Base-by-base conservation (phyloP, 2,888 invertebrate species). In the Melipona bicolor region DNA sequence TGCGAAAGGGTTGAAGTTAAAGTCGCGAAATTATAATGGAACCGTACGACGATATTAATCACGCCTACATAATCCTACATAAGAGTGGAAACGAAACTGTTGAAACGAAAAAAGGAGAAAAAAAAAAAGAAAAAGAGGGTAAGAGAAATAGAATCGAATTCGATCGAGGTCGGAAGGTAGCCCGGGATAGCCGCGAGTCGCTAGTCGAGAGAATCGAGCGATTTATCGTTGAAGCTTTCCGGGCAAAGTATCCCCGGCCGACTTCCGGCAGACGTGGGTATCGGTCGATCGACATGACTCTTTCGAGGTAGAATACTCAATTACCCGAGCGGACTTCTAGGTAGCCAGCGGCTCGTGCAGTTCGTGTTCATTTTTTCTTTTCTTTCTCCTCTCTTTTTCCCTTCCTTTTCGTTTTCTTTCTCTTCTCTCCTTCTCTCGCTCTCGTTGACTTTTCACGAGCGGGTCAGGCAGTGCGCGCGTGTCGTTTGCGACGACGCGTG, bases 231-330 rank as follows among this genome's bases (percentile, higher is more conserved):
- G 79, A 84, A 84, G 90, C 88, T 91, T 93, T 92, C 91, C 92
- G 91, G 82, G 92, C 92, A 91, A 89, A 92, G 91, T 92, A 93
- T 92, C 92, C 56, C 91, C 43, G 84, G 89, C 89, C 90, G 92
- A 93, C 93, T 93, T 93, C 93, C 93, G 93, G 93, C 91, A 91
- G 91, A 90, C 88, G 85, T 85, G 76, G 87, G 89, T 93, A 93
- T 93, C 93, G 91, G 89, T 88, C 91, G 92, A 93, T 93, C 93
- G 93, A 93, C 93, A 92, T 92, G 92, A 89, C 92, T 92, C 90
- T 91, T 90, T 90, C 92, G 90, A 90, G 89, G 87, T 88, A 89
- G 92, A 93, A 93, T 93, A 93, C 93, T 93, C 93, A 93, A 93
- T 93, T 93, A 93, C 86, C 88, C 77, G 76, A 52, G 68, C 86